Base-by-base conservation (phyloP, 2,113 vertebrate species). In the Thunnus maccoyii region DNA sequence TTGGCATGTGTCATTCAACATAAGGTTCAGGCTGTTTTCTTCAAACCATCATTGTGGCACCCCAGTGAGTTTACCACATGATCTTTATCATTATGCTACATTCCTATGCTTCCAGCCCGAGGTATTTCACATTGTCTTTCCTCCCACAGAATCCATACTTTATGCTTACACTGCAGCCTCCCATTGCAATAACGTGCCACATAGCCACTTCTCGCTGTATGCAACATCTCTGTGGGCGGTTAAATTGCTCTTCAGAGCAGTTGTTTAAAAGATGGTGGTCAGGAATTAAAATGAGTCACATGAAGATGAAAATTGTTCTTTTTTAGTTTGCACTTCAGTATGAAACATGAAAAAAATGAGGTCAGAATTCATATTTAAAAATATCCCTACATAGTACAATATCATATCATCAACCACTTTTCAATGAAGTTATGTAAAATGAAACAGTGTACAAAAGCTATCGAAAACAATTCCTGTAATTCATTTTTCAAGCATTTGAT, bases 1-100 rank as follows among this genome's bases (percentile, higher is more conserved):
- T 75, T 75, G 22, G 44, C 55, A 54, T 56, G 64, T 61, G 58
- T 70, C 27, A 54, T 51, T 75, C 11, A 48, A 62, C 65, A 71
- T 25, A 30, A 36, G 4, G 7, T 32, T 73, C 8, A 10, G 8
- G 5, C 12, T 67, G 17, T 78, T 72, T 80, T 41, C 4, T 5
- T 11, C 10, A 30, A 63, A 72, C 44, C 2, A 2, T 41, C 44
- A 55, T 0, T 61, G 68, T 60, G 66, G 54, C 4, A 55, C 55
- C 41, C 55, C 18, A 1, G 9, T 11, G 56, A 80, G 36, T 62
- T 67, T 52, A 61, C 32, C 61, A 61, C 56, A 63, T 56, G 41
- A 48, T n/a, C 58, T 65, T 17, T 4, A 60, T 27, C 36, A 36
- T 25, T 50, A 56, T 18, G 13, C 10, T 36, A 14, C 32, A 54